Evolutionary conservation across 2,113 vertebrate species (phyloP), one percentile per base, ranked within the genome.

Genomic region (Oncorhynchus mykiss): DNA sequence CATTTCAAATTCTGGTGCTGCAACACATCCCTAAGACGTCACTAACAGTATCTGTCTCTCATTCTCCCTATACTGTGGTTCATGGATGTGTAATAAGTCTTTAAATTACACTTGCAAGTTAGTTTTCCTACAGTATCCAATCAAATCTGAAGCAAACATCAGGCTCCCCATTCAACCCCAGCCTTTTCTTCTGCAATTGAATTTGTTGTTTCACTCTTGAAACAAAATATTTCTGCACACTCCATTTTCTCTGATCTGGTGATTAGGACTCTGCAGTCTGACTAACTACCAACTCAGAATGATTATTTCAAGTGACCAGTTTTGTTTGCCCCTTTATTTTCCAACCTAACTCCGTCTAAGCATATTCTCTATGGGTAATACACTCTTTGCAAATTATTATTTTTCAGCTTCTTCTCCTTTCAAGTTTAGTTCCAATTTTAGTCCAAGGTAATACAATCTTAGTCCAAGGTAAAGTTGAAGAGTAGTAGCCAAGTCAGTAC

Each of bases 301-400:
- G 78, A 2, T 82, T 76, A 60, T 87, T 79, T 69, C 8, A 78
- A 72, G 74, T 78, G 76, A 78, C 76, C 75, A 84, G 57, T 75
- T 82, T 80, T 75, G 24, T 77, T 87, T 81, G 27, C 27, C 34
- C 22, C 20, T 48, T 76, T 76, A 71, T 74, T 84, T 91, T 89
- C 89, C 92, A 91, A 93, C 86, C 81, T 91, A 51, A 51, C 14
- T 72, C 62, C 54, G 67, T 31, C 1, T 8, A 65, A 54, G 29
- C 49, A 72, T 68, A 67, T 24, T 27, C 6, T 22, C 25, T 25
- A 24, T 3, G 13, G 22, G 25, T 64, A 9, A 18, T 59, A 39
- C 66, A 29, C 48, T 24, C 64, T 68, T 48, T 75, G 80, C 81
- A 84, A 81, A 77, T 8, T 66, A 71, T 76, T 77, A 22, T 16